These are phyloP conservation scores for Odontamblyopus lacepedii DNA, from an alignment of 2,797 vertebrate species.

Conservation along the genomic window DNA sequence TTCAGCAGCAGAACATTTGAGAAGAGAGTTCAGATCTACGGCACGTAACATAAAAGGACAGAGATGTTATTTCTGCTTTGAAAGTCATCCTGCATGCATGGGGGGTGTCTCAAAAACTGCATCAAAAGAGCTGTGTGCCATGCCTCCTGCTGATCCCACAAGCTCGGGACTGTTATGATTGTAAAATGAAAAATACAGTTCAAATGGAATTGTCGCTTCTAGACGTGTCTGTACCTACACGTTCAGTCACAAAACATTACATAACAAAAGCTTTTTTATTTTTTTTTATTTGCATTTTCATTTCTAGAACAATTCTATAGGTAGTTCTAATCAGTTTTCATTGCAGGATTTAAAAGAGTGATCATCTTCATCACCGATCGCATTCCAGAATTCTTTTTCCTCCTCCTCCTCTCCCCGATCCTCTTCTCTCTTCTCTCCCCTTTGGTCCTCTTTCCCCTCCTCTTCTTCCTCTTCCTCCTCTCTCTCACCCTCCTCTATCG, in stretches of 20 bases:
- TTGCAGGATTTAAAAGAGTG: background rate
- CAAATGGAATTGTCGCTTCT: conserved; percentile 35
- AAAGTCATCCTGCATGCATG: conserved; percentile 6
- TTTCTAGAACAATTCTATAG: background rate
- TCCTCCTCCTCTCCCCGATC: background rate
- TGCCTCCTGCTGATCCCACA: conserved; percentile 26
- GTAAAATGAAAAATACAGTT: conserved; percentile 47
- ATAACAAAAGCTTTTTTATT: background rate
- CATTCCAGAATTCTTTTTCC: background rate
- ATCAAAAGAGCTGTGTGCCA: conserved; percentile 34
- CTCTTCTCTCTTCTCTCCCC: background rate
- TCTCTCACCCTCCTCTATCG: too few species aligned
- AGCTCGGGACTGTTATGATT: conserved; percentile 26
- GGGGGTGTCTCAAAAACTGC: conserved; percentile 28
- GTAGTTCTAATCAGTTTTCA: background rate
- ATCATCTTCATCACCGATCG: background rate
- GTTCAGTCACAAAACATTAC: background rate
- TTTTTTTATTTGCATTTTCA: conserved; percentile 5
- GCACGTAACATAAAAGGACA: too few species aligned
- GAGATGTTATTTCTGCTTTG: background rate
- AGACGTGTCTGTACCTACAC: background rate
- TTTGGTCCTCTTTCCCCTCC: background rate
- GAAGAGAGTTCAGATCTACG: too few species aligned
- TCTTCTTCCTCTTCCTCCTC: too few species aligned
- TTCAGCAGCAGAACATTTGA: too few species aligned